Conservation (phyloP, 2,888 invertebrate genomes). For the Aradus depressus region DNA sequence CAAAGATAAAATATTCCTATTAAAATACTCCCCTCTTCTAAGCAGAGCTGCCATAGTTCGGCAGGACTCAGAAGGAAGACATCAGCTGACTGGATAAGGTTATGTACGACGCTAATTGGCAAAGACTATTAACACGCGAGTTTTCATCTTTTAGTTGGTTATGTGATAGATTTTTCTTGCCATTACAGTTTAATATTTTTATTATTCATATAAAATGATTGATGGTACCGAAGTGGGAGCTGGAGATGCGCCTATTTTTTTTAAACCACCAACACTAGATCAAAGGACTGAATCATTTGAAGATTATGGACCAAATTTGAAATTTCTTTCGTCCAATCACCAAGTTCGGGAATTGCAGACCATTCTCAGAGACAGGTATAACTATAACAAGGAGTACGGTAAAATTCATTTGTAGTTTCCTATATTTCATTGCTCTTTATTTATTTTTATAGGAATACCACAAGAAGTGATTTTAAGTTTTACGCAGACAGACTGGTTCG, state of each 20-base stretch:
- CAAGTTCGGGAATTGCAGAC: slow-evolving; percentile 76
- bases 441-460: slow-evolving; percentile 61
- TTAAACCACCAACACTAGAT: slow-evolving; percentile 6
- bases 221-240: slow-evolving; percentile 2
- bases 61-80: background rate
- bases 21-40: slow-evolving; percentile 3
- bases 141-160: background rate
- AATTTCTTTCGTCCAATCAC: slow-evolving; percentile 59
- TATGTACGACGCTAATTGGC: background rate
- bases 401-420: background rate
- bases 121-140: no score
- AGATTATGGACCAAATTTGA: slow-evolving; percentile 55
- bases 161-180: background rate
- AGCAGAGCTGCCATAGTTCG: slow-evolving; percentile 15
- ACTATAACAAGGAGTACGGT: slow-evolving; percentile 12
- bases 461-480: slow-evolving; percentile 93
- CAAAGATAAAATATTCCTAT: slow-evolving; percentile 2
- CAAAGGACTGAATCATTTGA: slow-evolving; percentile 16
- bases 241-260: slow-evolving; percentile 5
- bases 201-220: background rate
- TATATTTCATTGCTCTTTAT: background rate
- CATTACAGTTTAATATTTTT: background rate
- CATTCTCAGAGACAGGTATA: slow-evolving; percentile 76
- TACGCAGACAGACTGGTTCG: slow-evolving; percentile 85
- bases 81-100: slow-evolving; percentile 10